These are phyloP conservation scores for Rutpela maculata DNA, from an alignment of 2,888 invertebrate species.

Conservation along the genomic window DNA sequence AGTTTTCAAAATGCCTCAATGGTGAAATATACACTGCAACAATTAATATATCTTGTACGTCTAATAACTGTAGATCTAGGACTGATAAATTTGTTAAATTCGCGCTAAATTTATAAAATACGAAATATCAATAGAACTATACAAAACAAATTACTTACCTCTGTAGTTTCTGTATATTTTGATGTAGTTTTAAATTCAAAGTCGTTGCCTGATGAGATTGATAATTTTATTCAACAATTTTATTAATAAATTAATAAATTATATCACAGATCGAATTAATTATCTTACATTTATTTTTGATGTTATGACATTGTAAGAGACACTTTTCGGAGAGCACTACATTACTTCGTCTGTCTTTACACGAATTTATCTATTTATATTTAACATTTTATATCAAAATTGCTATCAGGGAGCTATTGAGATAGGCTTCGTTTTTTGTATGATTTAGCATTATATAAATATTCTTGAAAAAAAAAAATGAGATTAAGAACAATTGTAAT, in stretches of 20 bases:
- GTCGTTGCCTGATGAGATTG: background rate
- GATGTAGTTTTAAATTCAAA: background rate
- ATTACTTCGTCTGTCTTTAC: background rate
- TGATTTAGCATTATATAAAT: too few species aligned
- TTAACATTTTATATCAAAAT: background rate
- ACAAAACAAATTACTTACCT: background rate
- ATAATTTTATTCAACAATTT: background rate
- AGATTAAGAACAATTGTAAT: too few species aligned
- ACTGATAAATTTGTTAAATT: too few species aligned
- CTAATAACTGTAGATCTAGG: too few species aligned
- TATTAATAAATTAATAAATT: background rate
- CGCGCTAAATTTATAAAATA: too few species aligned
- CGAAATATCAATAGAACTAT: too few species aligned
- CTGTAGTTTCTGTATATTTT: background rate
- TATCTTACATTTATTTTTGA: background rate
- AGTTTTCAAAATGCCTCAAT: too few species aligned
- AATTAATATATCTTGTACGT: too few species aligned
- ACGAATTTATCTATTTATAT: background rate
- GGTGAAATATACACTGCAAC: too few species aligned
- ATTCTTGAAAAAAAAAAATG: too few species aligned
- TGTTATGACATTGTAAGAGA: background rate
- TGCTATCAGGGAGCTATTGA: too few species aligned
- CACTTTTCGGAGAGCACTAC: background rate
- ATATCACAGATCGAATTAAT: slow-evolving; percentile 10
- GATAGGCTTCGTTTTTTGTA: too few species aligned